A percentile compares a stretch with the other conserved stretches of the same genome.
Conservation (phyloP, 2,888 invertebrate species). For the Scelioninae gen. 2 region DNA sequence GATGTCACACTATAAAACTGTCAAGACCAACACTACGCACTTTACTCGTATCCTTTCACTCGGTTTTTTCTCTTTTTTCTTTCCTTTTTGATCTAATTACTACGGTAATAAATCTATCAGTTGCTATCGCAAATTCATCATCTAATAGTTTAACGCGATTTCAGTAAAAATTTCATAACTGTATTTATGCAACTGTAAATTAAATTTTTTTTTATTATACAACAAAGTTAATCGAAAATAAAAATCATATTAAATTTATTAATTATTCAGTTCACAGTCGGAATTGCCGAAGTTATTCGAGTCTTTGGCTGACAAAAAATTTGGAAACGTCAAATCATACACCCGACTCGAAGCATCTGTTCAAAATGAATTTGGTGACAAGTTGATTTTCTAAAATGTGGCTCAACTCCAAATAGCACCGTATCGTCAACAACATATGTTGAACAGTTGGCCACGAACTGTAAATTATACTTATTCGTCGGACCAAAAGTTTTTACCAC, state of each 20-base stretch:
- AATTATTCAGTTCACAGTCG: no score
- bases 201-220: neutral
- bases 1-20: conserved; percentile 1
- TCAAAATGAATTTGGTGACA: conserved; percentile 12
- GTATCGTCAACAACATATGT: conserved; percentile 19
- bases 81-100: conserved; percentile 4
- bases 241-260: no score
- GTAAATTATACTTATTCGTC: conserved; percentile 20
- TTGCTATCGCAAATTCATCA: conserved; percentile 6
- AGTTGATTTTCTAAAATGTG: conserved; percentile 21
- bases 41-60: conserved; percentile 30
- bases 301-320: no score
- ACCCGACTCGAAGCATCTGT: neutral
- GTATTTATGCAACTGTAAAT: conserved; percentile 8
- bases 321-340: no score
- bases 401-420: conserved; percentile 10
- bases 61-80: no score
- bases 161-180: neutral
- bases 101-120: conserved; percentile 19
- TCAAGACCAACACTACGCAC: conserved; percentile 2
- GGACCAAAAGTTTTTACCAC: conserved; percentile 20
- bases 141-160: neutral
- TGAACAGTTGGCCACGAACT: conserved; percentile 5
- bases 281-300: no score
- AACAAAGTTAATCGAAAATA: no score